Base-by-base conservation (phyloP, 1,140 invertebrate species). In the Lepidurus apus region DNA sequence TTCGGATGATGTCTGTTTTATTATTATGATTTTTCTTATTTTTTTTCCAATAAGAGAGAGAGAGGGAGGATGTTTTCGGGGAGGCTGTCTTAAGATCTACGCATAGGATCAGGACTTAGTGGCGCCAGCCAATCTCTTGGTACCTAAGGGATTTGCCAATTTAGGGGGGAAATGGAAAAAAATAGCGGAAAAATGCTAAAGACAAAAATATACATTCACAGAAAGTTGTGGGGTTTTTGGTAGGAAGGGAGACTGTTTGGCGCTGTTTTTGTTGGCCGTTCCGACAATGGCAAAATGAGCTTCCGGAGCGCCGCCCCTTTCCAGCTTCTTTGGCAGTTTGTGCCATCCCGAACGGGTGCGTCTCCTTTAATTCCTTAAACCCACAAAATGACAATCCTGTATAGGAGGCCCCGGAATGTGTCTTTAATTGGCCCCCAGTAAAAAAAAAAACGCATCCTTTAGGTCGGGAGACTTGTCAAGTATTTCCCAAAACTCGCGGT, bases 141-240 rank as follows among this genome's bases (percentile, higher is more conserved):
- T 21, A 65, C 53, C 17, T 65, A 65, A 65, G 53, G 53, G 53
- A 65, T 65, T 65, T 65, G 53, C 53, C 53, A 65, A 65, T 65
- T 13, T 65, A n/a, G 53, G 53, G 17, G 21, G 21, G 21, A 65
- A 21, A 65, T n/a, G n/a, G n/a, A n/a, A n/a, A n/a, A n/a, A n/a
- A n/a, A n/a, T 65, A 7, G 1, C 7, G 53, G 21, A 8, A 65
- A 65, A 34, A 34, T 3, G 4, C 34, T 34, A 34, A 65, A 65
- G n/a, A 65, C 53, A 65, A 1, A 21, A 3, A 1, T 21, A 7
- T 65, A 13, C 53, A 13, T 65, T 0, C 8, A 65, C 17, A 65
- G 53, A 65, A 65, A 65, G 21, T 21, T 21, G 17, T 21, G 53
- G 17, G 53, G n/a, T n/a, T 65, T 65, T 65, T 65, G 53, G 53